phyloP scores from a whole-genome alignment of 1,140 invertebrate species.

The Calosoma granatense region DNA sequence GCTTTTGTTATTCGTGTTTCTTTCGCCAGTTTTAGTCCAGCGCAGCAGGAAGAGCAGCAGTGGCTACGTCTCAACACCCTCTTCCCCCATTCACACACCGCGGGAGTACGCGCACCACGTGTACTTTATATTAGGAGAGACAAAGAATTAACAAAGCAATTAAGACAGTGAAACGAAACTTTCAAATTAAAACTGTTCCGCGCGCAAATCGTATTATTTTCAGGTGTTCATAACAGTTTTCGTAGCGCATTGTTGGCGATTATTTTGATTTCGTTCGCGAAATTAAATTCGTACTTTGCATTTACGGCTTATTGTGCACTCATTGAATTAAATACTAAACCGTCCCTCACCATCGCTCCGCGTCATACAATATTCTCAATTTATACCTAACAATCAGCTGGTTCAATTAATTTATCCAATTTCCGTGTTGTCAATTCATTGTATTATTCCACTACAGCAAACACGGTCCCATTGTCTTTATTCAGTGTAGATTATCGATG shows the following conservation, averaged over 20 bases:
- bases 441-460: too few species aligned
- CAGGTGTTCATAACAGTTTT: slow-evolving; percentile 9
- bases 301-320: neutral
- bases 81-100: neutral
- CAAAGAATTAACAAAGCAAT: slow-evolving; percentile 9
- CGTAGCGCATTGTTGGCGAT: slow-evolving; percentile 3
- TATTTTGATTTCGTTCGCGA: slow-evolving; percentile 2
- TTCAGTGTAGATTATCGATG: too few species aligned
- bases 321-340: neutral
- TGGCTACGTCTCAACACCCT: neutral
- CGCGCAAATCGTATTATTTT: slow-evolving; percentile 4
- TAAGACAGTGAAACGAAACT: slow-evolving; percentile 6
- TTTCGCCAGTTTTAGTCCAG: slow-evolving; percentile 2
- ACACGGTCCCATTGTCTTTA: too few species aligned
- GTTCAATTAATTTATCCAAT: neutral
- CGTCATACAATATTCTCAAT: neutral
- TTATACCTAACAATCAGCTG: neutral
- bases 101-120: neutral
- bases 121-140: slow-evolving; percentile 7
- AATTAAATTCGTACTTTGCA: slow-evolving; percentile 5
- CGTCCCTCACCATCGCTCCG: too few species aligned
- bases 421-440: too few species aligned
- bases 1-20: slow-evolving; percentile 1
- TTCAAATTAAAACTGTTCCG: slow-evolving; percentile 9
- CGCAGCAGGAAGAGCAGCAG: too few species aligned